phyloP scores from a whole-genome alignment of 2,797 vertebrate species.

The Cacajao melanocephalus region DNA sequence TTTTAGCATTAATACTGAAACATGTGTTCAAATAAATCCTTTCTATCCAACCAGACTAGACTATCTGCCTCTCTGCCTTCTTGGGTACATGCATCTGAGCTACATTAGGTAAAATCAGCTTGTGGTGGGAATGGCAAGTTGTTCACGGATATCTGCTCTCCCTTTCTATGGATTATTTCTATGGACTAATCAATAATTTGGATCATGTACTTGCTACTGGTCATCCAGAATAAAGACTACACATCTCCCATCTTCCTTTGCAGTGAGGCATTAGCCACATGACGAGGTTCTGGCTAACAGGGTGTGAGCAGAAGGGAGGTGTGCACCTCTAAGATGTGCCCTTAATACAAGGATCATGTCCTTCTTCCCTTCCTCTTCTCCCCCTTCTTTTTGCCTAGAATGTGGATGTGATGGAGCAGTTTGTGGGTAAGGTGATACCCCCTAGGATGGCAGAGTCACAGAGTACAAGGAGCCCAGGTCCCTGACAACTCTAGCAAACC shows the following conservation, averaged over 20 bases:
- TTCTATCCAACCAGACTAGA: neutral
- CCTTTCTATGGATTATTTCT: neutral
- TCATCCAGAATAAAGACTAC: neutral
- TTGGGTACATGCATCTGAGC: neutral
- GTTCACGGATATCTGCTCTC: neutral
- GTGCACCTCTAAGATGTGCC: neutral
- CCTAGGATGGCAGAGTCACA: rapidly evolving
- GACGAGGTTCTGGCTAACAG: neutral
- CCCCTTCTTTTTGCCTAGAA: neutral
- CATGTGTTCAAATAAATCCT: neutral
- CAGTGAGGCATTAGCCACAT: neutral
- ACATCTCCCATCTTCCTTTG: neutral
- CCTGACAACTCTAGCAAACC: neutral
- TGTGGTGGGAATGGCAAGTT: neutral
- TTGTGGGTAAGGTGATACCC: neutral
- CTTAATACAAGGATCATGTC: neutral
- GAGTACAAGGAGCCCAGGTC: neutral
- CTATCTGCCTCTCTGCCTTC: neutral
- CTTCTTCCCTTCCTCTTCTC: neutral
- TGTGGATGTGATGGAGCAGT: neutral
- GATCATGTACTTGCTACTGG: neutral
- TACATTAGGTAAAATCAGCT: neutral
- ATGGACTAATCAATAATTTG: neutral
- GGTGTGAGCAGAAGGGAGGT: neutral
- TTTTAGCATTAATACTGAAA: neutral